phyloP scores from a whole-genome alignment of 2,888 invertebrate species.

The Harpalus rufipes region DNA sequence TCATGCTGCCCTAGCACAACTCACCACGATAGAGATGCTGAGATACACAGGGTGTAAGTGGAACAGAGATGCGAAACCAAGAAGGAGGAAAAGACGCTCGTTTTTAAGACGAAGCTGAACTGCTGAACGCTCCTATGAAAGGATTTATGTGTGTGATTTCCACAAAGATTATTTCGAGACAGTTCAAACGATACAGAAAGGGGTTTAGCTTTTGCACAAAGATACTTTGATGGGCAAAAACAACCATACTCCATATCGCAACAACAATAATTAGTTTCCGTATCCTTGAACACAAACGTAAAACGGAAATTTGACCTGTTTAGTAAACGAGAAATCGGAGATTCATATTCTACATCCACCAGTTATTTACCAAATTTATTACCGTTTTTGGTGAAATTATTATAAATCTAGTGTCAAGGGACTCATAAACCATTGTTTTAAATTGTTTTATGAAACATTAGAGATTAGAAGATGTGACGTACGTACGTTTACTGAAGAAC shows the following conservation, averaged over 20 bases:
- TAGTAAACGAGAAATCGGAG: no score
- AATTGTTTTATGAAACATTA: no score
- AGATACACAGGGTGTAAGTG: neutral
- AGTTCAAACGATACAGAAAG: constrained; percentile 44
- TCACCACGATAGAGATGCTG: neutral
- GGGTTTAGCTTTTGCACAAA: constrained; percentile 29
- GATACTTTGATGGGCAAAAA: constrained; percentile 7
- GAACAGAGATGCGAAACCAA: neutral
- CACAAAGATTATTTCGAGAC: constrained; percentile 53
- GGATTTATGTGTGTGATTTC: constrained; percentile 52
- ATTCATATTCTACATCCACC: no score
- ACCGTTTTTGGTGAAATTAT: no score
- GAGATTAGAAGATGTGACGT: no score
- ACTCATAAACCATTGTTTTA: no score
- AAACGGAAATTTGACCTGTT: neutral
- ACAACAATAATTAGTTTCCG: neutral
- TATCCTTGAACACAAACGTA: neutral
- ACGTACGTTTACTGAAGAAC: no score
- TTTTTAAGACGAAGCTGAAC: constrained; percentile 46
- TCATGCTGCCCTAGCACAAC: constrained; percentile 44
- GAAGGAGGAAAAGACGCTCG: constrained; percentile 28
- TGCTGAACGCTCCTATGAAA: constrained; percentile 46
- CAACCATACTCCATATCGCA: constrained; percentile 5
- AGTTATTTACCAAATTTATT: no score
- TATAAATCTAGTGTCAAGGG: no score